Evolutionary conservation across 2,888 invertebrate species (phyloP), one percentile per base, ranked within the genome.

Genomic region (Sphaeridia pumilis): DNA sequence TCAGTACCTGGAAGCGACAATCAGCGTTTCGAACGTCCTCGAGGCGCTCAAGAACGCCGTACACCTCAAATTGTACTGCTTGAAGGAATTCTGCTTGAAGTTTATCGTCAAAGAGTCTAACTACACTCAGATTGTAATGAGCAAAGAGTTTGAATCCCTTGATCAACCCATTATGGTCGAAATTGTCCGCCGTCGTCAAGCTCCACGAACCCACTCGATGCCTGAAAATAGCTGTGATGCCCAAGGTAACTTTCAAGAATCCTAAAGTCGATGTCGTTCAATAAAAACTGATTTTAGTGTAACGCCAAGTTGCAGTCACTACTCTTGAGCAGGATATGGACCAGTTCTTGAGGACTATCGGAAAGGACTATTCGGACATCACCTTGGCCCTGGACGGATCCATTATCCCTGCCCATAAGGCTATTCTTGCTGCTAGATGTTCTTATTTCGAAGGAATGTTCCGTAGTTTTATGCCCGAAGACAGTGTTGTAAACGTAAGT

Each of bases 361-460:
- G 86, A 26, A 78, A 75, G 58, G 85, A 87, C 68, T 86, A 92
- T 71, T 84, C 87, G 70, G 93, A 94, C 73, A 85, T 94, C 59
- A 82, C 80, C 41, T 76, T 94, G 56, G 75, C 86, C 60, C 76
- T 93, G 64, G 87, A 87, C 64, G 81, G 78, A 12, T 76, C 76
- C 41, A 71, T 77, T 28, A 82, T 92, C 59, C 81, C 83, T 22
- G 88, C 89, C 4, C 94, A 94, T 72, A 89, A 90, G 73, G 83
- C 89, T 7, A 81, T 94, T 58, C 76, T 94, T 54, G 90, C 90
- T 3, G 92, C 92, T 2, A 75, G 94, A 42, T 89, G 92, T 64
- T 82, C 83, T 4, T 94, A 93, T 72, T 94, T 94, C 73, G 93
- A 94, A 70, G 92, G 86, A 47, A 86, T 94, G 86, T 94, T 94